Evolutionary conservation across 2,888 invertebrate genomes (phyloP), one percentile per base, ranked within the genome.

Genomic region (Polietes domitor): DNA sequence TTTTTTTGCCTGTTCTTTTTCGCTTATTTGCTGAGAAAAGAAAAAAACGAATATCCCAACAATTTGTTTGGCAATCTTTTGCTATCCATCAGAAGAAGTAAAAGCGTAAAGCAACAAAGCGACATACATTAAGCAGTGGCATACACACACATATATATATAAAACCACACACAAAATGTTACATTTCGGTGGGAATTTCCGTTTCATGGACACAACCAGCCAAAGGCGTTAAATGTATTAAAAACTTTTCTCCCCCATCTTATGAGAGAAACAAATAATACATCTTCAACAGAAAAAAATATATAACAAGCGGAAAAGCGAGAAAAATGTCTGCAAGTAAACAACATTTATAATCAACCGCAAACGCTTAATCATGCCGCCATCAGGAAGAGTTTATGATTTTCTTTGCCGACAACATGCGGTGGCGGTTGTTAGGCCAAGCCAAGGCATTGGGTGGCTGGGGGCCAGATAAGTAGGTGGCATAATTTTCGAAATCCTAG

Each of bases 191-290:
- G 50, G n/a, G 1, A 50, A 55, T 53, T 55, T 24, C 1, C n/a
- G 12, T 43, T 55, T 73, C 50, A 28, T 28, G 9, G 9, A 70
- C n/a, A 70, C 9, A 47, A 24, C 50, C 37, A 43, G 55, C 19
- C 43, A 68, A 63, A 80, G 80, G 83, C 83, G 63, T 75, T 83
- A 77, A 80, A 77, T 71, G 80, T 77, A 80, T 83, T 83, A 77
- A 77, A 80, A 83, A 83, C 55, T 83, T 83, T 80, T 50, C 70
- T 24, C 24, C 26, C 9, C 53, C 21, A 21, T 53, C 21, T 53
- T 53, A 21, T 17, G 53, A 53, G 21, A 19, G 2, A 53, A 9
- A 19, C 19, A 53, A 47, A 47, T 32, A 47, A n/a, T n/a, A n/a
- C 15, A 47, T 15, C 21, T 21, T 9, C 50, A 53, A 1, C 53